Evolutionary conservation across 2,797 vertebrate genomes (phyloP).

Genomic region (Argyrosomus regius): DNA sequence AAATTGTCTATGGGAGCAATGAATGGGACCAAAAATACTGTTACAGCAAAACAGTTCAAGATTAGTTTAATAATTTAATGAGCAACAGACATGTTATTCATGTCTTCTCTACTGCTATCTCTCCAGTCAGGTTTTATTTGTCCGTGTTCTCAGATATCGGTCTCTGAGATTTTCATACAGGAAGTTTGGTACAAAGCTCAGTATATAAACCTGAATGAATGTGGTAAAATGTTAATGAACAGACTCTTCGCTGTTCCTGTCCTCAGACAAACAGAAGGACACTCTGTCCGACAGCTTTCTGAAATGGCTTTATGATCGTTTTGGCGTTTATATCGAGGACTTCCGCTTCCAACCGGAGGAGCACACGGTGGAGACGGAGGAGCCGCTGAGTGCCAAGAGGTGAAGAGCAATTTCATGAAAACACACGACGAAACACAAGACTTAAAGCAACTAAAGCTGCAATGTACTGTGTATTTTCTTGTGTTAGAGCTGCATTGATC

Average conservation of each 20-base stretch:
- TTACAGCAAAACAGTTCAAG: too few species aligned
- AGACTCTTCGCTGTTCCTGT: neutral
- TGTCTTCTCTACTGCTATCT: too few species aligned
- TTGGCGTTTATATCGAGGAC: slow-evolving; percentile 93
- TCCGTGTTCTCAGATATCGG: neutral
- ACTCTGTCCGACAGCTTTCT: slow-evolving; percentile 86
- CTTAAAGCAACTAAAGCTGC: neutral
- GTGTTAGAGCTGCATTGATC: neutral
- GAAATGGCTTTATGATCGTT: slow-evolving; percentile 91
- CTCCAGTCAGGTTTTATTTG: neutral
- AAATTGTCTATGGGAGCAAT: too few species aligned
- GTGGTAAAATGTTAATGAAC: neutral
- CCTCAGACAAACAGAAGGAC: slow-evolving; percentile 88
- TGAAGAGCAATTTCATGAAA: slow-evolving; percentile 43
- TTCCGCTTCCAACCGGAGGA: slow-evolving; percentile 96
- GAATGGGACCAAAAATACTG: too few species aligned
- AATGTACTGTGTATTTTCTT: neutral
- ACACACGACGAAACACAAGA: neutral
- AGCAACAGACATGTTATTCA: too few species aligned
- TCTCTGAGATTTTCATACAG: neutral
- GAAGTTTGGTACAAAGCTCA: neutral
- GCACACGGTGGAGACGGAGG: slow-evolving; percentile 89
- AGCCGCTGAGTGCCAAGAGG: slow-evolving; percentile 93
- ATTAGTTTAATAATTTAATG: too few species aligned
- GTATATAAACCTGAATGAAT: neutral